Conservation (phyloP, 1,140 invertebrate species). For the Hylaeus anthracinus region DNA sequence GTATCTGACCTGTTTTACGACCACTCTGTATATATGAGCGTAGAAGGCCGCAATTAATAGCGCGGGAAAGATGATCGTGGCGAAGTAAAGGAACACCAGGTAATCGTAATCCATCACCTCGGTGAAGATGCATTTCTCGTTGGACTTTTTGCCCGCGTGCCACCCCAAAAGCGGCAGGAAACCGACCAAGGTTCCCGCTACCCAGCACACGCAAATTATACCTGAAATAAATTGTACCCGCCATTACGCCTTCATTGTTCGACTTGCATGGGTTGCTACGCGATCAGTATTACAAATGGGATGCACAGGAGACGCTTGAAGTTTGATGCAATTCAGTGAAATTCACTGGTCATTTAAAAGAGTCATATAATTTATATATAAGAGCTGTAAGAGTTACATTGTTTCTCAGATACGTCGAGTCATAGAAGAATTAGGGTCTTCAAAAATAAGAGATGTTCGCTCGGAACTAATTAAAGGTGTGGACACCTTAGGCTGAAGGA, state of each 20-base stretch:
- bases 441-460: no score
- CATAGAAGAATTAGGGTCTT: no score
- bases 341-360: no score
- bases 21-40: slow-evolving; percentile 92
- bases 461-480: no score
- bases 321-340: no score
- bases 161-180: slow-evolving; percentile 93
- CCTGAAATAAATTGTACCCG: slow-evolving; percentile 81
- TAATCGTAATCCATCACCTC: slow-evolving; percentile 94
- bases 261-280: no score
- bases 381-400: no score
- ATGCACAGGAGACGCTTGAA: no score
- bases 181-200: slow-evolving; percentile 89
- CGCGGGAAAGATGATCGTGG: slow-evolving; percentile 93
- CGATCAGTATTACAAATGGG: no score
- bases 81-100: slow-evolving; percentile 93
- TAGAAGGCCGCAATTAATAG: slow-evolving; percentile 92
- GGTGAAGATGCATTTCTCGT: slow-evolving; percentile 88
- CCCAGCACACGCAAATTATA: slow-evolving; percentile 93
- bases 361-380: no score
- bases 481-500: no score
- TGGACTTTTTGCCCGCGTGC: slow-evolving; percentile 84
- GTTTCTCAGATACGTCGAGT: no score
- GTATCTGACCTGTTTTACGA: slow-evolving; percentile 90
- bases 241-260: neutral